Conservation (phyloP, 2,797 vertebrate species). For the Staurois parvus region DNA sequence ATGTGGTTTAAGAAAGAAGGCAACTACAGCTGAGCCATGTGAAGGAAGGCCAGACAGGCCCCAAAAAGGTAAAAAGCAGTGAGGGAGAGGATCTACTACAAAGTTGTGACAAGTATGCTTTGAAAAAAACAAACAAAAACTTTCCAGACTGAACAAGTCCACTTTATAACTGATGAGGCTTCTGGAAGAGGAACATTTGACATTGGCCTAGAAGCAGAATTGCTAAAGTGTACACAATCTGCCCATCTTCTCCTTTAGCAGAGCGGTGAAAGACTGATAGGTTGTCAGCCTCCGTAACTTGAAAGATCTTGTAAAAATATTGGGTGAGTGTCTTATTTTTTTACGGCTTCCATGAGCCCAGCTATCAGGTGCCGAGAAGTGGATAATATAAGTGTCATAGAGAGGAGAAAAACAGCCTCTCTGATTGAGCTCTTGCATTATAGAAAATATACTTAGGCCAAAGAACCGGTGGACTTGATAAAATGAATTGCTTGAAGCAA, state of each 20-base stretch:
- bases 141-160: neutral
- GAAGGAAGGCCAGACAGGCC: no score
- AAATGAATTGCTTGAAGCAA: neutral
- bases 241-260: neutral
- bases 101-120: no score
- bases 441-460: slow-evolving; percentile 25
- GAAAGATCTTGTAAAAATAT: slow-evolving; percentile 23
- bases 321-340: neutral
- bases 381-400: slow-evolving; percentile 31
- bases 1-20: no score
- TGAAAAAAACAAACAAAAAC: neutral
- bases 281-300: neutral
- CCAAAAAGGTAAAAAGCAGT: no score
- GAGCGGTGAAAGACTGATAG: slow-evolving; percentile 1
- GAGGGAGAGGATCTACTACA: no score
- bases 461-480: neutral
- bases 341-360: slow-evolving; percentile 4
- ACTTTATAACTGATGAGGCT: neutral
- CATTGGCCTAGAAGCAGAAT: neutral
- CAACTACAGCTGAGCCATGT: no score
- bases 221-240: neutral
- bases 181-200: neutral
- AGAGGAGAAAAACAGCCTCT: slow-evolving; percentile 15
- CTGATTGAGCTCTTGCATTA: slow-evolving; percentile 33
- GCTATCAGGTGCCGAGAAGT: slow-evolving; percentile 16